phyloP scores from a whole-genome alignment of 2,888 invertebrate genomes.

The Synergus japonicus region DNA sequence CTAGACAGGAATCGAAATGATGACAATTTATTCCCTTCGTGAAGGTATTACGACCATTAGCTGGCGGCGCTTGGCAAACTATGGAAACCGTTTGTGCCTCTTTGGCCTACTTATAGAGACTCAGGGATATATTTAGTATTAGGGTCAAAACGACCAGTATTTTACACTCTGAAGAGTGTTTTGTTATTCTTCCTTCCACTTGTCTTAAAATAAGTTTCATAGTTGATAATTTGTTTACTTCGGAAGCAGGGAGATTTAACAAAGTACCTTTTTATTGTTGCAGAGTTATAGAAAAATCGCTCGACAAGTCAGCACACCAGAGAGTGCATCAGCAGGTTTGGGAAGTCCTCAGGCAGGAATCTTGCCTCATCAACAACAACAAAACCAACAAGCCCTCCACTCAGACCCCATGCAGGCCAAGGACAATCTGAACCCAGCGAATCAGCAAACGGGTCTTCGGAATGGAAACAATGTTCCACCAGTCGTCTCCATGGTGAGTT shows the following conservation, averaged over 20 bases:
- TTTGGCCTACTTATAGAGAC: constrained; percentile 69
- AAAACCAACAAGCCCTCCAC: constrained; percentile 70
- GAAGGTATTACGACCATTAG: constrained; percentile 16
- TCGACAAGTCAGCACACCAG: constrained; percentile 75
- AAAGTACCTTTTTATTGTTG: constrained; percentile 33
- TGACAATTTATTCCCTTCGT: constrained; percentile 26
- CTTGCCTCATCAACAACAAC: constrained; percentile 68
- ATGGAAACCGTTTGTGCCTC: constrained; percentile 69
- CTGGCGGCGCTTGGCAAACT: constrained; percentile 57
- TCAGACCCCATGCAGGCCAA: constrained; percentile 76
- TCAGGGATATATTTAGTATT: constrained; percentile 72
- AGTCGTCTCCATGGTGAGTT: constrained; percentile 75
- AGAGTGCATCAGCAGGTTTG: constrained; percentile 74
- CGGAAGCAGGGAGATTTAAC: neutral
- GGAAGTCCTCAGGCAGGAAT: constrained; percentile 75
- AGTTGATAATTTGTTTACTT: neutral
- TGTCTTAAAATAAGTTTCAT: neutral
- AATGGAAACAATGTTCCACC: constrained; percentile 76
- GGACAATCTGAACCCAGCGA: constrained; percentile 74
- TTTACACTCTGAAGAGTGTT: constrained; percentile 46
- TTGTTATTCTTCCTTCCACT: neutral
- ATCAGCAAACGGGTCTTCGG: constrained; percentile 73
- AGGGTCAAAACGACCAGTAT: constrained; percentile 67
- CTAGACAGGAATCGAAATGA: constrained; percentile 16
- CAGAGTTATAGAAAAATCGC: constrained; percentile 76